Percentiles rank a stretch among this genome's conserved stretches.
These are phyloP conservation scores for Tryphoninae sp. DNA, from an alignment of 2,888 invertebrate species.

Conservation along the genomic window DNA sequence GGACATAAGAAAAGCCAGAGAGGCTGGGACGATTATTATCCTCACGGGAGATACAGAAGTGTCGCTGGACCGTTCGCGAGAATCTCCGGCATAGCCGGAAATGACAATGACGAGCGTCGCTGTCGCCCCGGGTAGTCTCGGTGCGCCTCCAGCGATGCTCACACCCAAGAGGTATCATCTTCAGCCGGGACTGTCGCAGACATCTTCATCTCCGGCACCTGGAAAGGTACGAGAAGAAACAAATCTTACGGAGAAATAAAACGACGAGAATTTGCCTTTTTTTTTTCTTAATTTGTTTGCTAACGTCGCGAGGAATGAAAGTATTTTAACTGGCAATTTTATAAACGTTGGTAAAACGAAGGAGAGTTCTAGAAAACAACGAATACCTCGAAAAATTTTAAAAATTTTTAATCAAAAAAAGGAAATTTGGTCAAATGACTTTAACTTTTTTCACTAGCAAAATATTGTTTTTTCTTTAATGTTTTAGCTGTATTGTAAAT, in stretches of 20 bases:
- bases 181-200: conserved; percentile 74
- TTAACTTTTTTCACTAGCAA: no score
- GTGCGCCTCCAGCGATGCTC: conserved; percentile 77
- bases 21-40: conserved; percentile 35
- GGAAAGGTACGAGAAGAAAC: conserved; percentile 72
- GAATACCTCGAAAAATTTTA: no score
- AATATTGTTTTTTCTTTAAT: no score
- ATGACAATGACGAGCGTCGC: conserved; percentile 81
- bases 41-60: conserved; percentile 36
- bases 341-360: no score
- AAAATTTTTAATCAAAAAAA: no score
- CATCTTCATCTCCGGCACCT: conserved; percentile 72
- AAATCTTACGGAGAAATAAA: background rate
- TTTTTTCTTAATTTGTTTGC: background rate
- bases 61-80: conserved; percentile 63
- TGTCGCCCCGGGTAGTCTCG: conserved; percentile 80
- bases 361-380: no score
- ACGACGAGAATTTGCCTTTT: background rate
- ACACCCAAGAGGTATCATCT: conserved; percentile 78
- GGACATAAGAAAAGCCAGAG: conserved; percentile 65
- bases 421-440: no score
- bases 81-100: conserved; percentile 74
- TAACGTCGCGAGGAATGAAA: no score
- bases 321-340: no score
- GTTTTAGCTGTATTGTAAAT: no score